Evolutionary conservation across 2,113 vertebrate species (phyloP).

Genomic region (Malurus cyaneus): DNA sequence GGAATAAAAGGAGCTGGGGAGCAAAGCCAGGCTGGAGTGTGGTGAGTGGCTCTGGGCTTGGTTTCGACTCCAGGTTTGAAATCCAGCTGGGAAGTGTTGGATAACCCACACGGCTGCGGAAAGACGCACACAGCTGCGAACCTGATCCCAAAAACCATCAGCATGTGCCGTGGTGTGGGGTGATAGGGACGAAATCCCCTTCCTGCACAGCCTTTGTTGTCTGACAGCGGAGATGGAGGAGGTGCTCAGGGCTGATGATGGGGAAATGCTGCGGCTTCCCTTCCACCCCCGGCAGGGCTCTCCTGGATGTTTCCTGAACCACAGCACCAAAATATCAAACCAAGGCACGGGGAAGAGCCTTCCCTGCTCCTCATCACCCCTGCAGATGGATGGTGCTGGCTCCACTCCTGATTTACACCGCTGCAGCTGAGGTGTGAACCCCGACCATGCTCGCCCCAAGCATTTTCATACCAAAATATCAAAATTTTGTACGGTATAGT

Average conservation of each 20-base stretch:
- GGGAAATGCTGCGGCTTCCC: neutral
- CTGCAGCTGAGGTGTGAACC: neutral
- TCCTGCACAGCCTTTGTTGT: neutral
- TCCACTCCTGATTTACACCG: neutral
- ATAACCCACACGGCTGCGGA: rapidly evolving
- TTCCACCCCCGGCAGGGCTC: neutral
- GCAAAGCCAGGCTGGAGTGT: neutral
- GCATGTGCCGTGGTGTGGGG: rapidly evolving
- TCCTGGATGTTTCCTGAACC: neutral
- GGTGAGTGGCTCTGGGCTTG: neutral
- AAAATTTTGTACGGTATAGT: neutral
- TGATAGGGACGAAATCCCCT: neutral
- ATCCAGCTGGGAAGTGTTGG: neutral
- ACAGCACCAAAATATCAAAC: neutral
- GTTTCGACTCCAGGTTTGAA: neutral
- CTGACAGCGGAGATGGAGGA: neutral
- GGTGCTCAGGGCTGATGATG: neutral
- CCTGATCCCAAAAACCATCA: neutral
- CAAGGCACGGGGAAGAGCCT: neutral
- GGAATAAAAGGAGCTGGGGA: neutral
- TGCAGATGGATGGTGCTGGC: rapidly evolving
- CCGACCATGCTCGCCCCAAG: rapidly evolving
- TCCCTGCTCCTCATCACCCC: neutral
- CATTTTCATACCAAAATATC: neutral
- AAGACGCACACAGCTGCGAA: neutral